phyloP scores from a whole-genome alignment of 92 coral and sea anemone genomes.

The Zoanthus gigantus region DNA sequence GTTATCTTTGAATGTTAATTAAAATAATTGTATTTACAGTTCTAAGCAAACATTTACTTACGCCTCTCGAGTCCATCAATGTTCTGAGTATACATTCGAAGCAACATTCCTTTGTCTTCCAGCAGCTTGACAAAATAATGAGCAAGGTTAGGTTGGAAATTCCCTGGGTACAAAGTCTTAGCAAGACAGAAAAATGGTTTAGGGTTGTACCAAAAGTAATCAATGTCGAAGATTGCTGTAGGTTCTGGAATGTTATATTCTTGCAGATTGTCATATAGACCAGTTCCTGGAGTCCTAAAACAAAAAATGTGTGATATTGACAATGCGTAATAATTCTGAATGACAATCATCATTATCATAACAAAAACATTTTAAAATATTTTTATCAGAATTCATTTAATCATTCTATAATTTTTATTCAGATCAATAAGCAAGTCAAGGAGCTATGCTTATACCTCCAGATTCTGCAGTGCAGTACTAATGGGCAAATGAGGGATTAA shows the following conservation, averaged over 20 bases:
- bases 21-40: too few relatives aligned
- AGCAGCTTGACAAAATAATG: slow-evolving; percentile 83
- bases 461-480: too few relatives aligned
- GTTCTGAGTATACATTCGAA: slow-evolving; percentile 89
- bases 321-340: too few relatives aligned
- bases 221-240: slow-evolving; percentile 86
- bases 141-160: slow-evolving; percentile 87
- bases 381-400: too few relatives aligned
- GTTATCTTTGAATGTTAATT: too few relatives aligned
- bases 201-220: slow-evolving; percentile 92
- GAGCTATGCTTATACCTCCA: too few relatives aligned
- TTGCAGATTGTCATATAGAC: slow-evolving; percentile 86
- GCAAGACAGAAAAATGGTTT: slow-evolving; percentile 92
- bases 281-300: slow-evolving; percentile 86
- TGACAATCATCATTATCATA: too few relatives aligned
- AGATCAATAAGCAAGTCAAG: too few relatives aligned
- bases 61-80: slow-evolving; percentile 91
- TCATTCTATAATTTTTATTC: too few relatives aligned
- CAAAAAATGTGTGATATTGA: too few relatives aligned
- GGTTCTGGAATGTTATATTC: slow-evolving; percentile 90
- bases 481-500: too few relatives aligned
- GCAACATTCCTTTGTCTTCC: slow-evolving; percentile 77
- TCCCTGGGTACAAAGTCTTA: slow-evolving; percentile 83
- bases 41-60: slow-evolving; percentile 41
- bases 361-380: too few relatives aligned